Base-by-base conservation (phyloP, 2,113 vertebrate genomes). In the Sinocyclocheilus rhinocerous region DNA sequence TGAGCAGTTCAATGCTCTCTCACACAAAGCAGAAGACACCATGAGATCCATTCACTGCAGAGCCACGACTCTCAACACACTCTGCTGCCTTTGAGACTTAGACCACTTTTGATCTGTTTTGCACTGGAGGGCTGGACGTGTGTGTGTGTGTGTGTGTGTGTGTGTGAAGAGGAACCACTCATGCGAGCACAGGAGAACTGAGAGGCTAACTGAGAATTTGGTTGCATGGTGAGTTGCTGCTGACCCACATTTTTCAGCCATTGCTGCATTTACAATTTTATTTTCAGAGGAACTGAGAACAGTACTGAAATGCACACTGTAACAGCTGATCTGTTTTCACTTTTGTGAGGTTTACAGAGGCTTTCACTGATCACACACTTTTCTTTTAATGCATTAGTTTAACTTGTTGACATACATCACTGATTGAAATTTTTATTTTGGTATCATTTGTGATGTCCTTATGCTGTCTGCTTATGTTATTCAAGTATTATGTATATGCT, bases 31-130 rank as follows among this genome's bases (percentile, higher is more conserved):
- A 22, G 69, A 11, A 16, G 45, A 81, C 45, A 75, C n/a, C 29
- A 50, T 76, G 85, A 86, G 33, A 57, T 80, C 45, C 81, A 76
- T 76, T 84, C 84, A 81, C 65, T 81, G 83, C 48, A 48, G 48
- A 22, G 57, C 42, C 33, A 11, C 15, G 84, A 67, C 75, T 36
- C 80, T 16, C 84, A n/a, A 72, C 63, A 59, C 50, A 63, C 55
- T 39, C 57, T 52, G 63, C 24, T 83, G 29, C 29, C 45, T 78
- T 15, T 69, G 39, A 20, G 22, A 24, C 42, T 33, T 45, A 67
- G 61, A 67, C 22, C 8, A 20, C 42, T 26, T 55, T 24, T 50
- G 79, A 48, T 81, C 20, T 83, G 78, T 78, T 69, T 76, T 52
- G 67, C 55, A 63, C n/a, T 55, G 55, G 57, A 59, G 33, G 22